Conservation (phyloP, 2,113 vertebrate genomes). For the Leptodactylus fuscus region DNA sequence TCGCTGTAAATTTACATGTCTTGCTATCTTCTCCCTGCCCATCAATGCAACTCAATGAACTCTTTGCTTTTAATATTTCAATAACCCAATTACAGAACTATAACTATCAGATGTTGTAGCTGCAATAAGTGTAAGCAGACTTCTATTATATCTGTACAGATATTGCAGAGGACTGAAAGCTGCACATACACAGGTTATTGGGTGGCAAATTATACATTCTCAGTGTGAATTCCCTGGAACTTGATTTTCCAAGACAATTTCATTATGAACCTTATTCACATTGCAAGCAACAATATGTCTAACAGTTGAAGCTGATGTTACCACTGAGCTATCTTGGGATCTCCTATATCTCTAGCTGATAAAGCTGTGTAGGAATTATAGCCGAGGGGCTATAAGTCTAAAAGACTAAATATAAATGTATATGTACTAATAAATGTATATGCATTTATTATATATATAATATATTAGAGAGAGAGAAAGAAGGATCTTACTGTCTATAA, state of each 20-base stretch:
- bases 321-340: background rate
- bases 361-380: no score
- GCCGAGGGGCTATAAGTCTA: no score
- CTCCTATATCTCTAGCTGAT: background rate
- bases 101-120: background rate
- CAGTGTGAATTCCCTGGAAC: slow-evolving; percentile 7
- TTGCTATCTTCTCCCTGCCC: background rate
- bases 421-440: no score
- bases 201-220: background rate
- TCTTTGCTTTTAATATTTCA: background rate
- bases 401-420: no score
- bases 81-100: background rate
- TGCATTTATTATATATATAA: no score
- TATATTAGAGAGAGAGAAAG: no score
- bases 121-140: background rate
- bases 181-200: background rate
- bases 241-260: background rate
- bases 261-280: background rate
- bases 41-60: background rate
- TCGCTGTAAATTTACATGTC: no score
- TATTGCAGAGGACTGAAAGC: background rate
- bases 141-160: background rate
- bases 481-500: no score
- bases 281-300: background rate
- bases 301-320: background rate